These are phyloP conservation scores for Petrosia ficiformis DNA, from an alignment of 37 sponge, comb jelly and placozoan species.

Conservation along the genomic window DNA sequence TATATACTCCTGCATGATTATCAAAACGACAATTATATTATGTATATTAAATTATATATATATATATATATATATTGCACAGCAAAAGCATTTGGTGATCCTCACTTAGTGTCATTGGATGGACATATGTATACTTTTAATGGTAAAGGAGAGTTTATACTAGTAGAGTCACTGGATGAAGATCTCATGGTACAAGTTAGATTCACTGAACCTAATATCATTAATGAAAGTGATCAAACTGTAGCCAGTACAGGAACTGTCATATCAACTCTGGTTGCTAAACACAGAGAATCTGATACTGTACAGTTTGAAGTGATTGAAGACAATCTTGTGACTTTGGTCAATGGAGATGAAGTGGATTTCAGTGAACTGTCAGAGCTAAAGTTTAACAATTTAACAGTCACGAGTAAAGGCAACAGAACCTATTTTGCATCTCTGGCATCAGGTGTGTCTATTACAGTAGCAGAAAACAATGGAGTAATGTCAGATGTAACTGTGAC, in stretches of 20 bases:
- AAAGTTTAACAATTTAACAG: constrained; percentile 29
- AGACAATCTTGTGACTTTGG: constrained; percentile 4
- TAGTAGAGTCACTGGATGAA: constrained; percentile 22
- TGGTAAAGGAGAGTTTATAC: constrained; percentile 35
- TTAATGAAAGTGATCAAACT: not conserved
- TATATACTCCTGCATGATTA: no score
- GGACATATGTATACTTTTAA: constrained; percentile 39
- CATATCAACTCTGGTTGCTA: constrained; percentile 34
- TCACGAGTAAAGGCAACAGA: constrained; percentile 17
- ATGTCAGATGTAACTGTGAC: constrained; percentile 24
- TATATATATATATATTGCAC: not conserved
- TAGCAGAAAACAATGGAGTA: constrained; percentile 24
- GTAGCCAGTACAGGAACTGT: constrained; percentile 19
- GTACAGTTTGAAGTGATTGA: constrained; percentile 60
- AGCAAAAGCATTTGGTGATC: constrained; percentile 37
- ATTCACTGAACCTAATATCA: constrained; percentile 11
- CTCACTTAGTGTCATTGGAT: constrained; percentile 38
- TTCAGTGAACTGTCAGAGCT: constrained; percentile 38
- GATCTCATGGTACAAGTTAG: constrained; percentile 37
- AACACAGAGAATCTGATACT: constrained; percentile 17
- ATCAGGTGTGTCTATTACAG: constrained; percentile 33
- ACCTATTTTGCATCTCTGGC: constrained; percentile 25
- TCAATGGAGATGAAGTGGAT: constrained; percentile 32
- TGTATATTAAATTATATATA: not conserved
- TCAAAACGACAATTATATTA: no score